These are phyloP conservation scores for rabbit (Oryctolagus cuniculus) DNA, from an alignment of 2,113 vertebrate genomes.

Conservation along the genomic window mOryCun1.1 NC_091449.1:40673501-40674000, in stretches of 20 bases:
- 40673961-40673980: slow-evolving; percentile 75
- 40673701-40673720: slow-evolving; percentile 90
- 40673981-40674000: slow-evolving; percentile 89
- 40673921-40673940: slow-evolving; percentile 87
- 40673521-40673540: slow-evolving; percentile 83
- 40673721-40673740: slow-evolving; percentile 69
- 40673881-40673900: slow-evolving; percentile 89
- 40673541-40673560: slow-evolving; percentile 90
- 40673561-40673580: slow-evolving; percentile 88
- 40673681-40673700: slow-evolving; percentile 91
- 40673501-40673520: slow-evolving; percentile 87
- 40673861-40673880: slow-evolving; percentile 89
- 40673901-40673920: slow-evolving; percentile 83
- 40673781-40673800: slow-evolving; percentile 90
- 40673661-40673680: slow-evolving; percentile 92
- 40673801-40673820: slow-evolving; percentile 78
- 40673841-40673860: slow-evolving; percentile 90
- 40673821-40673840: slow-evolving; percentile 81
- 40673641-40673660: slow-evolving; percentile 87
- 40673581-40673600: slow-evolving; percentile 89
- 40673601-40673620: slow-evolving; percentile 81
- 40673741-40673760: slow-evolving; percentile 83
- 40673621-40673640: slow-evolving; percentile 85
- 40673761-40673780: slow-evolving; percentile 93
- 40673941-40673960: slow-evolving; percentile 90